A percentile compares a stretch with the other conserved stretches of the same genome.
Evolutionary conservation across 2,113 vertebrate species (phyloP).

Genomic region (Cisticola juncidis): DNA sequence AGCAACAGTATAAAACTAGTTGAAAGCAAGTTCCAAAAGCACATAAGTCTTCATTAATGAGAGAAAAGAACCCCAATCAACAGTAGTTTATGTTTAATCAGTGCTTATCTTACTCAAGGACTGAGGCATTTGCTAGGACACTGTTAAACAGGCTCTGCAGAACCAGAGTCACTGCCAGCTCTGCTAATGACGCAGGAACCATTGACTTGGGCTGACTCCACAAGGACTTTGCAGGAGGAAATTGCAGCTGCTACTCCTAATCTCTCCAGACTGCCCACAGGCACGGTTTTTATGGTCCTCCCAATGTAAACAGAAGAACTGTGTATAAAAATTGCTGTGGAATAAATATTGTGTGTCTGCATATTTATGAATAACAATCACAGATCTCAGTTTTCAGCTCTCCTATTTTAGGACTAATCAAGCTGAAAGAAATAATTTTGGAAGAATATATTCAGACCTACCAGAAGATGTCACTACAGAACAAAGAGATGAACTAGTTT

Average conservation of each 20-base stretch:
- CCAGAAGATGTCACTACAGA: conserved; percentile 51
- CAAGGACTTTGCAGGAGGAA: background rate
- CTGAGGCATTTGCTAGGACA: background rate
- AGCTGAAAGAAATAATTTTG: background rate
- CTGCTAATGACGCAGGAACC: background rate
- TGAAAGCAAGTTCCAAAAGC: background rate
- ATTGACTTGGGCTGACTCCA: background rate
- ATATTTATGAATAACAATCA: background rate
- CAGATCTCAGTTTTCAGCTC: background rate
- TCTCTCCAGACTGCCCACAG: background rate
- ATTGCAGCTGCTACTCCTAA: background rate
- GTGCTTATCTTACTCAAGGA: background rate
- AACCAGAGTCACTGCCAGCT: background rate
- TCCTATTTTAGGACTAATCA: background rate
- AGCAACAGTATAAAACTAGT: background rate
- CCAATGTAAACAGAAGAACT: background rate
- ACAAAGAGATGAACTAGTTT: background rate
- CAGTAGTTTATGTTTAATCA: background rate
- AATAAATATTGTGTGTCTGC: background rate
- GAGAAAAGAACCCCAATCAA: rapidly evolving
- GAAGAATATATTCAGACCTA: background rate
- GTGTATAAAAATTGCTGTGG: background rate
- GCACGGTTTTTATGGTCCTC: background rate
- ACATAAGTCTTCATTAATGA: background rate
- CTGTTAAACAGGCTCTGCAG: background rate